A percentile compares a stretch with the other conserved stretches of the same genome.
Evolutionary conservation across 2,888 invertebrate species (phyloP).

Genomic region (Sympetrum striolatum): DNA sequence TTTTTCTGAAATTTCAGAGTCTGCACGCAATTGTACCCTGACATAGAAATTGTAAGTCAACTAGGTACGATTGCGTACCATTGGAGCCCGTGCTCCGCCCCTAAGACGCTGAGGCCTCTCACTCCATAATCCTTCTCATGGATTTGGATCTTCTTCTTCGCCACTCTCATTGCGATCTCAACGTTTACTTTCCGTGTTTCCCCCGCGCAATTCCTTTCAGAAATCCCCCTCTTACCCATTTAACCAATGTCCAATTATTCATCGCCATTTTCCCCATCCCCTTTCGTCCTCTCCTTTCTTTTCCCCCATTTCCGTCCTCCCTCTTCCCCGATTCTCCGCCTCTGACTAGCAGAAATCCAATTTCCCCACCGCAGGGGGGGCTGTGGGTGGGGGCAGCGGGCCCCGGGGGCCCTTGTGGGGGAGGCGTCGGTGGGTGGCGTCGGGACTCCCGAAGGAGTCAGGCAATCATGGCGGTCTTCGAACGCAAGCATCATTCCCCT

Average conservation of each 20-base stretch:
- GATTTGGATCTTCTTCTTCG: neutral
- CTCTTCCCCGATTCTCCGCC: neutral
- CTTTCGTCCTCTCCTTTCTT: neutral
- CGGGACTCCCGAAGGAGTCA: constrained; percentile 30
- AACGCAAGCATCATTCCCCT: constrained; percentile 12
- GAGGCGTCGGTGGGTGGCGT: neutral
- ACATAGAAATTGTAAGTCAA: no score
- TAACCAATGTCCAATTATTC: neutral
- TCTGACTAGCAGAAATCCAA: constrained; percentile 36
- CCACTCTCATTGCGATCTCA: neutral
- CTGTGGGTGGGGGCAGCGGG: neutral
- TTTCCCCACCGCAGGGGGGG: constrained; percentile 23
- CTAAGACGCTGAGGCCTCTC: neutral
- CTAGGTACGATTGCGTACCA: no score
- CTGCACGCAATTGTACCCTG: no score
- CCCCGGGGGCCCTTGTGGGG: neutral
- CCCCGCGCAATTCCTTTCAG: neutral
- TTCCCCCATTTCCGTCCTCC: neutral
- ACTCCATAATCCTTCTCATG: neutral
- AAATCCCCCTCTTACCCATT: neutral
- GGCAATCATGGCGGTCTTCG: constrained; percentile 42
- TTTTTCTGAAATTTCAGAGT: no score
- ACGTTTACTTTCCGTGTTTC: neutral
- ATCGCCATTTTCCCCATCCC: neutral
- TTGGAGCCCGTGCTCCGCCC: no score